Percentiles rank a stretch among this genome's conserved stretches.
phyloP scores from a whole-genome alignment of 2,888 invertebrate species.

The Hofmannophila pseudospretella region DNA sequence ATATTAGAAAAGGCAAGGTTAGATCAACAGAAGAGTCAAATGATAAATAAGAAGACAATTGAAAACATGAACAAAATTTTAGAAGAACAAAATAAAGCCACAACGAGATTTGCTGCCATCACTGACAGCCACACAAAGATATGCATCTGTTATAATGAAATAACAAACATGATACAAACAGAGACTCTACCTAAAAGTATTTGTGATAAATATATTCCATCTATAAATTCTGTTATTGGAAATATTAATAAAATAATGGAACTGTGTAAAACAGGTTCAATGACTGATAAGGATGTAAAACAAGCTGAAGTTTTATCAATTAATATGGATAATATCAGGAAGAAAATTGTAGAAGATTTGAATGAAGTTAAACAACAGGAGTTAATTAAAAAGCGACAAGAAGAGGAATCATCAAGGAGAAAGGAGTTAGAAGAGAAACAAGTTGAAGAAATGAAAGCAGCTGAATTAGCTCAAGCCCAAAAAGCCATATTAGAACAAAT shows the following conservation, averaged over 20 bases:
- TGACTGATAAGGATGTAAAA: constrained; percentile 72
- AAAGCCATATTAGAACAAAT: constrained; percentile 16
- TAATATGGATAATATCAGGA: constrained; percentile 68
- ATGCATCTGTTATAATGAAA: constrained; percentile 73
- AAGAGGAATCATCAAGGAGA: constrained; percentile 38
- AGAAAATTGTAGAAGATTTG: constrained; percentile 56
- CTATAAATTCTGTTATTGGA: constrained; percentile 53
- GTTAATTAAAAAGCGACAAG: constrained; percentile 33
- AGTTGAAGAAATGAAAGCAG: constrained; percentile 29
- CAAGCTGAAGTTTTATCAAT: constrained; percentile 69
- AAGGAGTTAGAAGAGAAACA: constrained; percentile 47
- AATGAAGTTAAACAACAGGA: constrained; percentile 41
- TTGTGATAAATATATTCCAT: constrained; percentile 56
- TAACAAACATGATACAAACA: constrained; percentile 62
- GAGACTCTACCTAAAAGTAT: constrained; percentile 58
- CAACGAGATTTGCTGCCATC: constrained; percentile 71
- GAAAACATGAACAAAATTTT: constrained; percentile 71
- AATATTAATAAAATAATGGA: constrained; percentile 66
- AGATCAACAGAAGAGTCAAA: constrained; percentile 71
- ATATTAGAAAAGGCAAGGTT: constrained; percentile 57
- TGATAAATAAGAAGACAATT: constrained; percentile 54
- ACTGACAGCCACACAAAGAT: constrained; percentile 77
- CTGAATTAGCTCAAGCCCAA: constrained; percentile 21
- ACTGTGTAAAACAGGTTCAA: constrained; percentile 54
- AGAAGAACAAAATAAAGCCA: constrained; percentile 69